phyloP scores from a whole-genome alignment of 2,797 vertebrate species.

The Chaetophractus vellerosus region DNA sequence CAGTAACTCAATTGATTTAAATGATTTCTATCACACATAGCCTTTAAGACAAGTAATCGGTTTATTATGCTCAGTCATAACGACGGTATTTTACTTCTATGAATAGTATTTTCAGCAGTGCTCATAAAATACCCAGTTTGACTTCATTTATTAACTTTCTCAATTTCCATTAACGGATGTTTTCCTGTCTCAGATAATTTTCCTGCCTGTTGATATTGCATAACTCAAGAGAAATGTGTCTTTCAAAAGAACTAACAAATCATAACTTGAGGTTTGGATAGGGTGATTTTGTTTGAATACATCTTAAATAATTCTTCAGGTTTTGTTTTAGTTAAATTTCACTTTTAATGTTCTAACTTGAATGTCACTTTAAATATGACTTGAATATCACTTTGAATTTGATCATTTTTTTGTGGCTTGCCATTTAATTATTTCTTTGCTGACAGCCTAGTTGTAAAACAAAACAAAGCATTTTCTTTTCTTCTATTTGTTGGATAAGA shows the following conservation, averaged over 20 bases:
- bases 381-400: constrained; percentile 20
- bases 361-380: constrained; percentile 29
- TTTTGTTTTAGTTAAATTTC: constrained; percentile 70
- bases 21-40: constrained; percentile 86
- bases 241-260: constrained; percentile 76
- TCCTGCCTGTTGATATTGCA: constrained; percentile 69
- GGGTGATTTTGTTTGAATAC: constrained; percentile 68
- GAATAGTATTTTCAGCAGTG: constrained; percentile 82
- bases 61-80: constrained; percentile 85
- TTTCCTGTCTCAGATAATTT: constrained; percentile 82
- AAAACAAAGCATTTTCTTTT: background rate
- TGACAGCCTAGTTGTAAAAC: background rate
- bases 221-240: constrained; percentile 65
- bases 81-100: constrained; percentile 81
- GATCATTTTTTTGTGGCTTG: background rate
- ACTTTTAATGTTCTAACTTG: background rate
- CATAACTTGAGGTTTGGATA: constrained; percentile 37
- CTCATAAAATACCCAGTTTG: constrained; percentile 86
- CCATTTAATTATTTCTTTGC: constrained; percentile 3
- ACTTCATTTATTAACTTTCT: constrained; percentile 87
- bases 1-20: constrained; percentile 90
- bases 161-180: constrained; percentile 77
- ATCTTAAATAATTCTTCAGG: background rate
- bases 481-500: background rate
- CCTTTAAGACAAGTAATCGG: constrained; percentile 82